Base-by-base conservation (phyloP, 2,113 vertebrate genomes). In the Sander vitreus region DNA sequence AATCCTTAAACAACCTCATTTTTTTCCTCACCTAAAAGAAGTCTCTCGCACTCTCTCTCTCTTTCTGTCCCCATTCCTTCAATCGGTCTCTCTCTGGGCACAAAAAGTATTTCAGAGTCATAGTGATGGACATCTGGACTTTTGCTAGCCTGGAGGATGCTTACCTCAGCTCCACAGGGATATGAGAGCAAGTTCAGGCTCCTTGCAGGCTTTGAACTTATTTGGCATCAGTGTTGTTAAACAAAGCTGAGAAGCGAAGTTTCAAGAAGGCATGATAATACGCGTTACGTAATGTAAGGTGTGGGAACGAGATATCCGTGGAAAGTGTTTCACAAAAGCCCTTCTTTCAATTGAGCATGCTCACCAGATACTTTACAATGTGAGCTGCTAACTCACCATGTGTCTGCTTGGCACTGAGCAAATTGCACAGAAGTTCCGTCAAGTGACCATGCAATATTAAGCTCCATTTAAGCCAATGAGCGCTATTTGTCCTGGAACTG, bases 391-490 rank as follows among this genome's bases (percentile, higher is more conserved):
- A 66, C 68, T 76, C 65, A 62, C 55, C 50, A 19, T 23, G 58
- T 54, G 51, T 36, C 59, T 60, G 25, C 60, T 30, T 55, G 63
- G 59, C 47, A 18, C 48, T 73, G 19, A 86, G n/a, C 12, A 33
- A 43, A 83, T 63, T 65, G 47, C 60, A 67, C 55, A 81, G 50
- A 58, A 53, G 48, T 84, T 75, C 59, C 79, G 55, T 80, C 11
- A 59, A 85, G 80, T 85, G 83, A 81, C 83, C 73, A 76, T 88
- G 73, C 83, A 83, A 83, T 78, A 84, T 88, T 88, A 59, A 89
- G 57, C 74, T 75, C 43, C 60, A 50, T 79, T 83, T 64, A 33
- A 53, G 76, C 84, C 81, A 84, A 87, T 91, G 78, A 85, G 54
- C 53, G 25, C 47, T 45, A 21, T 83, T 89, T 93, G 62, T 91